Evolutionary conservation across 2,113 vertebrate species (phyloP), one percentile per base, ranked within the genome.

Genomic region (Nematolebias whitei): DNA sequence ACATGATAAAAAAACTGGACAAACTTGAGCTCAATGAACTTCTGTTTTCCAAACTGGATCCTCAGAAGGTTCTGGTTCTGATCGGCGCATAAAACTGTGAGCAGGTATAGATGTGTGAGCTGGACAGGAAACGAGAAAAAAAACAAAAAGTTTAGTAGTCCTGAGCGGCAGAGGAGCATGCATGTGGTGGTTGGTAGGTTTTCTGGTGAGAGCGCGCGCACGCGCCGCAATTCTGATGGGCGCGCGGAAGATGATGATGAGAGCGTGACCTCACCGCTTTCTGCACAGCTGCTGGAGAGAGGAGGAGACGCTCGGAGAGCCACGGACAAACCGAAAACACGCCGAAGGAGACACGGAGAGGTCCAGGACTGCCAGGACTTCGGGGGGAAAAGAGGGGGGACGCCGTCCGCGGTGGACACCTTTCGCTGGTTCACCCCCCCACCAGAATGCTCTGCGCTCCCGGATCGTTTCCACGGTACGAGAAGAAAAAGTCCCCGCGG

Each of bases 251-350:
- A 71, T 79, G 88, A 82, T 88, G 89, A 87, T 84, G 85, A 87
- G 86, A 86, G 84, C 88, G 89, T 91, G 89, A 92, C 88, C 90
- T 91, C 89, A 89, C 87, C 74, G 87, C 82, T 87, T 88, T 89
- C 85, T 80, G 84, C 91, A 84, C 89, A 91, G 88, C 90, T 89
- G 89, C 80, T 83, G 62, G 78, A 76, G 80, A 71, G 79, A 66
- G 67, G 48, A 56, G 44, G 57, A 60, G 10, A 57, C 22, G n/a
- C 51, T 20, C 23, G 13, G 49, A 40, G 56, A 45, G 22, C 39
- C 23, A 11, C 20, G 23, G 24, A n/a, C 9, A 47, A 18, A 50
- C 59, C 61, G 63, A 45, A 78, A 38, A 80, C 79, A 68, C 76
- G 63, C 18, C 45, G 68, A 23, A 68, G 43, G 70, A 80, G 64